Conservation (phyloP, 2,113 vertebrate genomes). For the Ictalurus punctatus region DNA sequence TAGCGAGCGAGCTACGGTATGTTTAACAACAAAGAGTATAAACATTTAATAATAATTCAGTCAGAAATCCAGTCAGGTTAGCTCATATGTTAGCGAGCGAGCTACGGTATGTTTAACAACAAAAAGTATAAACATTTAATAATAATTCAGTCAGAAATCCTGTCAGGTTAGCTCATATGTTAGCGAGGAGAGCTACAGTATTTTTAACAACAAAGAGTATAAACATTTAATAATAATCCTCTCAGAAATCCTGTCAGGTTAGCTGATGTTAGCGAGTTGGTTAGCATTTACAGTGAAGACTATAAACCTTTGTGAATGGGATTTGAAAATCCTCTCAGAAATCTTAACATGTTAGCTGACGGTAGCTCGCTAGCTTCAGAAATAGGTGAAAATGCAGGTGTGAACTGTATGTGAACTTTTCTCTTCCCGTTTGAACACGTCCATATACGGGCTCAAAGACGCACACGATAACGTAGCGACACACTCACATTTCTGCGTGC, state of each 20-base stretch:
- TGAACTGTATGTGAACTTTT: neutral
- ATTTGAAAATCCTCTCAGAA: neutral
- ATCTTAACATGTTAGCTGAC: neutral
- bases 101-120: too few relatives aligned
- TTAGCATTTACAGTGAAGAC: neutral
- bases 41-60: too few relatives aligned
- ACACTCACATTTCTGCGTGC: neutral
- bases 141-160: too few relatives aligned
- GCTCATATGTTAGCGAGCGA: too few relatives aligned
- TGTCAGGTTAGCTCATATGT: too few relatives aligned
- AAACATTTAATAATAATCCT: too few relatives aligned
- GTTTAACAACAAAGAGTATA: too few relatives aligned
- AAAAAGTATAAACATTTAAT: too few relatives aligned
- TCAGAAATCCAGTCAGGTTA: neutral
- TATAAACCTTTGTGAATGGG: neutral
- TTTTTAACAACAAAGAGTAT: too few relatives aligned
- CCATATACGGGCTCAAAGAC: neutral
- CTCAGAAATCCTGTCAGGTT: neutral
- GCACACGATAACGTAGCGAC: neutral
- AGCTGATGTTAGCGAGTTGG: neutral
- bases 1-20: too few relatives aligned
- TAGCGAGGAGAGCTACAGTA: too few relatives aligned
- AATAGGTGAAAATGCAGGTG: too few relatives aligned
- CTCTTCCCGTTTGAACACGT: neutral
- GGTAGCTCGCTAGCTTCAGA: neutral